Conservation (phyloP, 1,140 invertebrate species). For the Lucilia cuprina region DNA sequence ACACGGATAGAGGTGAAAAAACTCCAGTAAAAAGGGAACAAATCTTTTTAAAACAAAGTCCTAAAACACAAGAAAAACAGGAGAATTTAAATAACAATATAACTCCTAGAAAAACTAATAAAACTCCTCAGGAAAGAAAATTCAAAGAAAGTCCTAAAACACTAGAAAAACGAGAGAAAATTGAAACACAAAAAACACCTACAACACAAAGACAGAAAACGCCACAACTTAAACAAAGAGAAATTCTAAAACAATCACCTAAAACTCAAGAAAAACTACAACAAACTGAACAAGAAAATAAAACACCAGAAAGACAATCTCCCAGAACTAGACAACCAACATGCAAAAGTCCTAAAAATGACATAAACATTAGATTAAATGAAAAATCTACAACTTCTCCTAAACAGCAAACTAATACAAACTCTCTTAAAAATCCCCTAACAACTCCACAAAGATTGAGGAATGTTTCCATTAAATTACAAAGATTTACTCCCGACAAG, state of each 20-base stretch:
- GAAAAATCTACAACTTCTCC: background rate
- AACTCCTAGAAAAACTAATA: background rate
- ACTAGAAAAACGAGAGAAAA: background rate
- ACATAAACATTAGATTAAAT: background rate
- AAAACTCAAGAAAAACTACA: background rate
- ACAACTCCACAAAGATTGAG: background rate
- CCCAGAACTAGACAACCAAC: background rate
- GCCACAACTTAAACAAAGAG: background rate
- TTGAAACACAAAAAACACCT: background rate
- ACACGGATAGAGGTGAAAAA: background rate
- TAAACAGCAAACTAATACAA: background rate
- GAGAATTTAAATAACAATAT: background rate
- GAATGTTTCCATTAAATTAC: background rate
- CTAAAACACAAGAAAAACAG: background rate
- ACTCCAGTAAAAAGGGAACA: constrained; percentile 8
- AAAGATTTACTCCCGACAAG: background rate
- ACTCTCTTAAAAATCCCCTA: background rate
- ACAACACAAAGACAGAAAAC: background rate
- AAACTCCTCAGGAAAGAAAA: background rate
- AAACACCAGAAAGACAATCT: background rate
- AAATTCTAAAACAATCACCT: background rate
- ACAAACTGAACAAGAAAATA: background rate
- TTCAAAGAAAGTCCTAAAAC: background rate
- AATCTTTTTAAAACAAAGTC: constrained; percentile 6
- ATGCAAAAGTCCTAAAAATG: background rate